phyloP scores from a whole-genome alignment of 1,140 invertebrate species.

The Drosophila parvula region DNA sequence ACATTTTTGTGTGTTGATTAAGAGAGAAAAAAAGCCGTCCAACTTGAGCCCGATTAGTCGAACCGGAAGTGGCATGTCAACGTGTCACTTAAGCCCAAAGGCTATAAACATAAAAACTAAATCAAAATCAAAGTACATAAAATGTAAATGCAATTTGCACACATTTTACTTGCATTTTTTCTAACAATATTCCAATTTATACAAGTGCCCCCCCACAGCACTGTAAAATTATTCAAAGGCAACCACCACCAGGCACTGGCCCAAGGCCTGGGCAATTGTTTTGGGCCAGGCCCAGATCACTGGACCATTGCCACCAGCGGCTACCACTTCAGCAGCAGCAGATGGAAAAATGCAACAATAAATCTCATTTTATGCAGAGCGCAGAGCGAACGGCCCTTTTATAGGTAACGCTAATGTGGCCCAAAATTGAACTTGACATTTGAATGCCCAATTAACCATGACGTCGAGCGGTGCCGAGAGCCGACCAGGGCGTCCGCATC shows the following conservation, averaged over 20 bases:
- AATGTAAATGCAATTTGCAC: constrained; percentile 39
- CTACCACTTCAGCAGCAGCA: constrained; percentile 18
- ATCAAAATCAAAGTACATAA: constrained; percentile 32
- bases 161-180: constrained; percentile 51
- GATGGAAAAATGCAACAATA: constrained; percentile 79
- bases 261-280: constrained; percentile 61
- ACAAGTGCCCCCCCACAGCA: constrained; percentile 6
- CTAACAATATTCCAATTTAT: constrained; percentile 74
- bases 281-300: constrained; percentile 54
- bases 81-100: constrained; percentile 33
- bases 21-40: constrained; percentile 49
- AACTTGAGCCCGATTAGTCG: constrained; percentile 50
- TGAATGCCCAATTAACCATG: constrained; percentile 83
- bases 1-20: constrained; percentile 35
- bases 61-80: constrained; percentile 65
- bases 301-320: constrained; percentile 72
- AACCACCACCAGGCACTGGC: constrained; percentile 45
- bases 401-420: constrained; percentile 83
- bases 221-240: constrained; percentile 69
- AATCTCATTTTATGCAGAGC: constrained; percentile 82
- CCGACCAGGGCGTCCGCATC: constrained; percentile 38
- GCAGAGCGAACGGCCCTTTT: constrained; percentile 73
- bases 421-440: constrained; percentile 84
- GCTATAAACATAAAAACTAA: constrained; percentile 17
- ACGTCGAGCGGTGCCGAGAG: constrained; percentile 56